phyloP scores from a whole-genome alignment of 2,797 vertebrate genomes.

The Erpetoichthys calabaricus region DNA sequence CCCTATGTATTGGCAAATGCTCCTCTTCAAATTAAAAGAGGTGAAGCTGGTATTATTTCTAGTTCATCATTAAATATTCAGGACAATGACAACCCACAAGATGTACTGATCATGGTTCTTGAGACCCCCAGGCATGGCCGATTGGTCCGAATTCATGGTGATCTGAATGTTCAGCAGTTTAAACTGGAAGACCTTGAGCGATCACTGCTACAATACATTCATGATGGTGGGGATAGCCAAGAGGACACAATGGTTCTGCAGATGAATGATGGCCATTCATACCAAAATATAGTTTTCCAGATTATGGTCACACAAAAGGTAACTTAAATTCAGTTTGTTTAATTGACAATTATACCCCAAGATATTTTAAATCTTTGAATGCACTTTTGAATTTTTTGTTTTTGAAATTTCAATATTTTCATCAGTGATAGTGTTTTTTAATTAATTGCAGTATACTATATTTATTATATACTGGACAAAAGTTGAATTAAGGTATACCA shows the following conservation, averaged over 20 bases:
- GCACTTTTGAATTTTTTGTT: not conserved
- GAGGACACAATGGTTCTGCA: constrained; percentile 61
- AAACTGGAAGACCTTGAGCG: constrained; percentile 54
- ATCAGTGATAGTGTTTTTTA: not conserved
- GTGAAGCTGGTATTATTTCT: constrained; percentile 41
- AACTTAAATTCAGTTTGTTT: constrained; percentile 6
- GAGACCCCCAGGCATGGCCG: constrained; percentile 62
- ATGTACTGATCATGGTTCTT: constrained; percentile 63
- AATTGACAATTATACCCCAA: not conserved
- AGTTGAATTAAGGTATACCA: too few relatives aligned
- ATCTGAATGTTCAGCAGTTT: constrained; percentile 34
- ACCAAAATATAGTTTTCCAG: constrained; percentile 66
- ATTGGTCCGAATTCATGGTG: constrained; percentile 38
- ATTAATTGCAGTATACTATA: too few relatives aligned
- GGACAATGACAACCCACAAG: constrained; percentile 73
- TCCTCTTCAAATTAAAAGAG: constrained; percentile 42
- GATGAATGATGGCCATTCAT: constrained; percentile 73
- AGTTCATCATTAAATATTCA: constrained; percentile 56
- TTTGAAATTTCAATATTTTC: not conserved
- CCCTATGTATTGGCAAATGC: constrained; percentile 58
- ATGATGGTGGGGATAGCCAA: constrained; percentile 52
- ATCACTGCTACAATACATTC: constrained; percentile 63
- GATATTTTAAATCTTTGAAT: not conserved
- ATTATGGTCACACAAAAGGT: constrained; percentile 61
- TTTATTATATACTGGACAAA: too few relatives aligned